Evolutionary conservation across 2,888 invertebrate genomes (phyloP), one percentile per base, ranked within the genome.

Genomic region (Uloborus plumipes): DNA sequence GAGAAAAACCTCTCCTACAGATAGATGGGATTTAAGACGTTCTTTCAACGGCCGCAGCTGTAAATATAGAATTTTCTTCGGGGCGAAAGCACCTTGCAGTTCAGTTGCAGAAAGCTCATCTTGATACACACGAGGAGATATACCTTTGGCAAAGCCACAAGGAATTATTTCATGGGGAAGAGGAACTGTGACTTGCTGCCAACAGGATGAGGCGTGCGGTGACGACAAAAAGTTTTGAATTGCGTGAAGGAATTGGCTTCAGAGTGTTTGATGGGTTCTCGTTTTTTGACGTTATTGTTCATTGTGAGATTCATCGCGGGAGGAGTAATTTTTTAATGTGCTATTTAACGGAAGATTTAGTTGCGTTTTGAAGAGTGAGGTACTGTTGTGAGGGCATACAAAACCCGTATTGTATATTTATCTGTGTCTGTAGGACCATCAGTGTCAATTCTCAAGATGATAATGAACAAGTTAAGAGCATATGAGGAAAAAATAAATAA

Each of bases 31-130:
- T 59, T 31, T 67, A 20, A 66, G 47, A 75, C 64, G 55, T 74
- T 53, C 58, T 70, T 39, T 50, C 49, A 61, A 72, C 61, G 51
- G 58, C 47, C 53, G 53, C 58, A 39, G 58, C 65, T 75, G 75
- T 75, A 75, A 75, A 75, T 75, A 75, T 75, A 75, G 75, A 58
- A 59, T 66, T 74, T 62, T 53, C 50, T 47, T 22, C 26, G 59
- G 22, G 65, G 58, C 64, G n/a, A 47, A 65, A 31, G 22, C 58
- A 39, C 62, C 62, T 22, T 47, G 61, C 61, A 39, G 39, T 39
- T 39, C 3, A 39, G 39, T 39, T 61, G 26, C 31, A 39, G 51
- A 73, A 65, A 55, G 65, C 64, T 58, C 50, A 59, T 75, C 75
- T 75, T 75, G 66, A 75, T 66, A 75, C 75, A 53, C 59, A 51